Conservation (phyloP, 2,888 invertebrate genomes). For the Pandemis cinnamomeana region DNA sequence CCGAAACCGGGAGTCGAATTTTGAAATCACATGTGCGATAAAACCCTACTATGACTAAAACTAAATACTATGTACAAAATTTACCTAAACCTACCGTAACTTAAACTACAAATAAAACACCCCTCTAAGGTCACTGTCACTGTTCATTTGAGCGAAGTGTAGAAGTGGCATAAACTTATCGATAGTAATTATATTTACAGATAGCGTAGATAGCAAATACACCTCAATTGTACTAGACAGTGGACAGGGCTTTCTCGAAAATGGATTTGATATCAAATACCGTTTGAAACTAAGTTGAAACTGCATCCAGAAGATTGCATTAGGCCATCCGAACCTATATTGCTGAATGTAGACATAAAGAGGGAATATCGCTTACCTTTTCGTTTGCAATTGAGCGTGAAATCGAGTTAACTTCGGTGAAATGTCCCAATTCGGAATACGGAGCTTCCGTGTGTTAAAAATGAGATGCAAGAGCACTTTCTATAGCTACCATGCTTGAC, state of each 20-base stretch:
- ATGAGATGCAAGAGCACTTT: background rate
- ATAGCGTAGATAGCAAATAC: background rate
- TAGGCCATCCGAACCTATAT: slow-evolving; percentile 18
- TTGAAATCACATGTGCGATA: no score
- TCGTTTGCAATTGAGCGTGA: slow-evolving; percentile 47
- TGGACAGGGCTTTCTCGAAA: slow-evolving; percentile 11
- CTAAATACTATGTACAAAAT: no score
- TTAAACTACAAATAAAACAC: no score
- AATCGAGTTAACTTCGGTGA: slow-evolving; percentile 56
- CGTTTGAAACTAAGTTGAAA: slow-evolving; percentile 16
- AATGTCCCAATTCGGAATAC: slow-evolving; percentile 47
- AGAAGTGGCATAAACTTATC: background rate
- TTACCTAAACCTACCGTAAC: no score
- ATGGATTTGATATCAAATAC: slow-evolving; percentile 16
- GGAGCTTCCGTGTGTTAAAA: slow-evolving; percentile 14
- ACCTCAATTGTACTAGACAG: background rate
- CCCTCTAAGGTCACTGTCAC: no score
- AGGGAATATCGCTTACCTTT: slow-evolving; percentile 39
- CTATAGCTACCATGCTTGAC: background rate
- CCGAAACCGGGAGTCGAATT: no score
- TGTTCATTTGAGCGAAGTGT: background rate
- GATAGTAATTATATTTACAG: background rate
- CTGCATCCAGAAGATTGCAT: slow-evolving; percentile 36
- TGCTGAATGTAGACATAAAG: slow-evolving; percentile 6
- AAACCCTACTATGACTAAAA: no score